Evolutionary conservation across 2,888 invertebrate species (phyloP).

Genomic region (Synanthedon andrenaeformis): DNA sequence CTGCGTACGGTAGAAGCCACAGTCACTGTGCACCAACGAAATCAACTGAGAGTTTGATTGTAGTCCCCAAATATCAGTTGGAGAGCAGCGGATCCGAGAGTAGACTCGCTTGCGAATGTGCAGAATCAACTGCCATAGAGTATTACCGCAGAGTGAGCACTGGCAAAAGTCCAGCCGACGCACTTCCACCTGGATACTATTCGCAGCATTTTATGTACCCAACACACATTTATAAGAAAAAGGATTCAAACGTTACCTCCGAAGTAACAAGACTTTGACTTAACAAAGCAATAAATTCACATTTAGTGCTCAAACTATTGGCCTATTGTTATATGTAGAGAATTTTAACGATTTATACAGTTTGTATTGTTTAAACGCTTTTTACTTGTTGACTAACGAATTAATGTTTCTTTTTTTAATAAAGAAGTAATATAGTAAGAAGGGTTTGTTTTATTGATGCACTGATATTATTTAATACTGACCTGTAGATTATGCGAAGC

Average conservation of each 20-base stretch:
- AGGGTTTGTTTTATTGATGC: too few species aligned
- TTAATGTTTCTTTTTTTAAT: not conserved
- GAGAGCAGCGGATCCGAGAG: conserved; percentile 75
- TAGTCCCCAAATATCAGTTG: conserved; percentile 74
- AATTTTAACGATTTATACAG: not conserved
- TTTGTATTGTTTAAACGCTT: conserved; percentile 19
- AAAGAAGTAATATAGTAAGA: not conserved
- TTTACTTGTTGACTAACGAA: conserved; percentile 22
- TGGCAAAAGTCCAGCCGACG: conserved; percentile 41
- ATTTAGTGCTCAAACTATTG: not conserved
- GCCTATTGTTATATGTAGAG: not conserved
- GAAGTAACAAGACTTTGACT: conserved; percentile 77
- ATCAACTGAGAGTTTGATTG: conserved; percentile 83
- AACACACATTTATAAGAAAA: conserved; percentile 59
- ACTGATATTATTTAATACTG: too few species aligned
- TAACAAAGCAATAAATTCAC: not conserved
- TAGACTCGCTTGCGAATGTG: conserved; percentile 79
- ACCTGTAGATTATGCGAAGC: too few species aligned
- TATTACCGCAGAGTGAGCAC: conserved; percentile 46
- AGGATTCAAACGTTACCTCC: conserved; percentile 73
- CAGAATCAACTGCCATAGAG: conserved; percentile 46
- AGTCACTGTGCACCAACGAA: conserved; percentile 76
- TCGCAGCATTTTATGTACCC: conserved; percentile 62
- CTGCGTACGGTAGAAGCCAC: conserved; percentile 57
- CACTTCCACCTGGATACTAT: conserved; percentile 45